Evolutionary conservation across 2,113 vertebrate genomes (phyloP).

Genomic region (Empidonax traillii): DNA sequence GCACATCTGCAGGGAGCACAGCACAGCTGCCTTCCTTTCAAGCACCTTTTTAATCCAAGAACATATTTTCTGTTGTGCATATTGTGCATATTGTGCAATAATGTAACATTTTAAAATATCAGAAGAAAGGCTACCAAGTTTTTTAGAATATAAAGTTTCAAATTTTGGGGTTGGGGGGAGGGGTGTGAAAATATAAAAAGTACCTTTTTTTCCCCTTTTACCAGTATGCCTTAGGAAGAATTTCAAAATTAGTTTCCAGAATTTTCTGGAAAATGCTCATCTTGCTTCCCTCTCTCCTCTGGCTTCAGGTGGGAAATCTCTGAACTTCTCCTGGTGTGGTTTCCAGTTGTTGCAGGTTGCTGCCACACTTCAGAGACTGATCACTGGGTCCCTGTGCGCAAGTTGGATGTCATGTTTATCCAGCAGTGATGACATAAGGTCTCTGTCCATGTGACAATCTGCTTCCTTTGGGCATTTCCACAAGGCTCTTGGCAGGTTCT

Average conservation of each 20-base stretch:
- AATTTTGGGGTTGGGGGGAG: neutral
- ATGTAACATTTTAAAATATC: neutral
- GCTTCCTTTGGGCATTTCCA: neutral
- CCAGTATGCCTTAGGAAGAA: neutral
- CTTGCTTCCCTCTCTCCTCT: neutral
- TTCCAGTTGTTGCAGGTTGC: neutral
- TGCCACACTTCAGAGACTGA: accelerated
- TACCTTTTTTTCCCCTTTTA: neutral
- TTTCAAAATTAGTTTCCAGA: neutral
- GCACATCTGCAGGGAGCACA: neutral
- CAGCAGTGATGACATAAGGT: neutral
- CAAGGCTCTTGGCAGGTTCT: neutral
- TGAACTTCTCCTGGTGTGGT: neutral
- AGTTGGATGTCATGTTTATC: neutral
- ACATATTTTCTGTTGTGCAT: neutral
- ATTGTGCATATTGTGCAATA: neutral
- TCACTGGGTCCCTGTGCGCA: neutral
- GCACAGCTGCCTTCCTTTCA: neutral
- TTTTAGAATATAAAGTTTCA: neutral
- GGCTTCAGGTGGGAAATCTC: neutral
- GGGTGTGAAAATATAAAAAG: neutral
- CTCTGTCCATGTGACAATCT: accelerated
- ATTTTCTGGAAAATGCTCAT: neutral
- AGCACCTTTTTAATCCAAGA: neutral
- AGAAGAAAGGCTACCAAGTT: neutral